These are phyloP conservation scores for Caenorhabditis afra DNA, from an alignment of 2,888 invertebrate species.

Conservation along the genomic window DNA sequence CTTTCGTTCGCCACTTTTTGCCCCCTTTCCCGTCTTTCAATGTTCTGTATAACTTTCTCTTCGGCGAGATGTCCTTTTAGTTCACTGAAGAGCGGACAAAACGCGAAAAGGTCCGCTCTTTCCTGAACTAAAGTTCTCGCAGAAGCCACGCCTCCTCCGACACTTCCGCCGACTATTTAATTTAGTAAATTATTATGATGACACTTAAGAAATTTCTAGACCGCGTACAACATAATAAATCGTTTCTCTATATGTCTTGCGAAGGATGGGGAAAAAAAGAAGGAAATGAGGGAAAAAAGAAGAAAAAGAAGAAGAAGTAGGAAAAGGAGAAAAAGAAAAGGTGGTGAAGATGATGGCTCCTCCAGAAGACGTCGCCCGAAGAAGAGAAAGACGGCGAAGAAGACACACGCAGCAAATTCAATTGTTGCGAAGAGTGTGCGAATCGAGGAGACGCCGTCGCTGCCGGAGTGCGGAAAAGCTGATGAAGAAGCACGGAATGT, in stretches of 20 bases:
- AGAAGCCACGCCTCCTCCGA: neutral
- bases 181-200: neutral
- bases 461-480: slow-evolving; percentile 21
- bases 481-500: slow-evolving; percentile 36
- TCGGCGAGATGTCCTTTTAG: neutral
- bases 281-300: slow-evolving; percentile 7
- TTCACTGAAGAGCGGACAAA: slow-evolving; percentile 25
- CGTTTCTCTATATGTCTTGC: neutral
- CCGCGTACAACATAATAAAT: neutral
- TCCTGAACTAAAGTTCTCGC: neutral
- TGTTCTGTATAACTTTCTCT: neutral
- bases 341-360: slow-evolving; percentile 20
- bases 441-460: neutral
- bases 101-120: slow-evolving; percentile 30
- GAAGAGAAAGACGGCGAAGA: neutral
- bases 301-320: neutral
- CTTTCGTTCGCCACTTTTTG: slow-evolving; percentile 8
- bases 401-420: slow-evolving; percentile 40
- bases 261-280: neutral
- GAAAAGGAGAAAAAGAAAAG: neutral
- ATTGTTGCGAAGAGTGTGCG: slow-evolving; percentile 23
- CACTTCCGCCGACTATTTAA: slow-evolving; percentile 19
- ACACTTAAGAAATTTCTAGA: neutral
- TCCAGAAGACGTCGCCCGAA: slow-evolving; percentile 22
- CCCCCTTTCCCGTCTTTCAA: slow-evolving; percentile 6